phyloP scores from a whole-genome alignment of 2,113 vertebrate species.

The Galbula dea region DNA sequence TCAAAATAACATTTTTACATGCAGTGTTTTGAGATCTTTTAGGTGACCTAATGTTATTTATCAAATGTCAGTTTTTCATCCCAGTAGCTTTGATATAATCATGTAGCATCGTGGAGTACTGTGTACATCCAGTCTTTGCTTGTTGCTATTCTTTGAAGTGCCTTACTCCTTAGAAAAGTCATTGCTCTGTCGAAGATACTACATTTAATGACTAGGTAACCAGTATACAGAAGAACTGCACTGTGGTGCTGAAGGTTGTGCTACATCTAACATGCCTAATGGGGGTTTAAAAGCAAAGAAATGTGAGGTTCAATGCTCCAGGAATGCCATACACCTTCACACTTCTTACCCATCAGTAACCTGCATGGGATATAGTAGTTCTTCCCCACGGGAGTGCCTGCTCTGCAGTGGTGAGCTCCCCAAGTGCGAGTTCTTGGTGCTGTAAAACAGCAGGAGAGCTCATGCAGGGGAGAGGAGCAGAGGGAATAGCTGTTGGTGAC shows the following conservation, averaged over 20 bases:
- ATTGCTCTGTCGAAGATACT: not conserved
- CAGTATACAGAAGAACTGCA: not conserved
- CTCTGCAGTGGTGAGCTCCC: not conserved
- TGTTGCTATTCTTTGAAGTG: constrained; percentile 46
- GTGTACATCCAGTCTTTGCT: not conserved
- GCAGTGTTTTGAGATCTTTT: not conserved
- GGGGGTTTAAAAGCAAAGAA: not conserved
- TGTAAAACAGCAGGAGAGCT: not conserved
- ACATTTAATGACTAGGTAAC: not conserved
- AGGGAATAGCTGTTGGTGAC: not conserved
- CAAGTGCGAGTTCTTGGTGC: rapidly evolving
- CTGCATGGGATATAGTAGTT: not conserved
- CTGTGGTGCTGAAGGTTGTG: not conserved
- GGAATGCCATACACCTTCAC: not conserved
- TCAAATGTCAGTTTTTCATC: constrained; percentile 39
- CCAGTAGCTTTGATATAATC: constrained; percentile 33
- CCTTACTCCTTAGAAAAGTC: not conserved
- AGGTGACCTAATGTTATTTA: constrained; percentile 45
- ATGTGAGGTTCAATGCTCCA: not conserved
- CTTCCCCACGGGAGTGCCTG: not conserved
- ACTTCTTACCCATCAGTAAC: not conserved
- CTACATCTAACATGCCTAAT: not conserved
- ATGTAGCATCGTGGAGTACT: not conserved
- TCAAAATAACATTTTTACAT: constrained; percentile 15
- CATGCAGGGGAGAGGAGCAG: not conserved